Base-by-base conservation (phyloP, 2,113 vertebrate genomes). In the Ramphastos sulfuratus region DNA sequence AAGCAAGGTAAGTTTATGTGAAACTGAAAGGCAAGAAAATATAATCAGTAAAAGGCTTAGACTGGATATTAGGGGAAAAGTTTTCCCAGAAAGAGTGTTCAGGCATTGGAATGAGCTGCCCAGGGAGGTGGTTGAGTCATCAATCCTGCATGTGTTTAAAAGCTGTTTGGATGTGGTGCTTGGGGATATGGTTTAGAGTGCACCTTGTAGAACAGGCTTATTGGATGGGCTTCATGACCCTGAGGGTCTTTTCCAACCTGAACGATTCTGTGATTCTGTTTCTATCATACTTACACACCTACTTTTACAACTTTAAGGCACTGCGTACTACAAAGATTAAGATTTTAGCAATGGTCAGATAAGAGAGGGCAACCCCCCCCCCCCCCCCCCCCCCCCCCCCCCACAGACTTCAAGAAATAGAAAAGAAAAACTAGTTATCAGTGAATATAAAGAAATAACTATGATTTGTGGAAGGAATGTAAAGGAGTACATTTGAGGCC, bases 341-440 rank as follows among this genome's bases (percentile, higher is more conserved):
- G 23, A 69, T 56, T 7, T 81, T 69, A 35, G 48, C 23, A 35
- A 21, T 39, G 35, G 23, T 46, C 8, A 73, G 54, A n/a, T 6
- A 82, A 58, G 9, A 44, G 64, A 10, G 8, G 30, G 64, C 9
- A 1, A 7, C 42, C 42, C 12, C 0, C 9, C 37, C 42, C 42
- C 14, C 0, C 9, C 10, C 42, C 42, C 14, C 0, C 9, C 10
- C 42, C 42, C 12, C 0, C 9, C 37, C 42, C 42, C 14, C 0
- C 9, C 10, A 11, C 37, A 39, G 37, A 63, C 3, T 15, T 33
- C 14, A 56, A 82, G 37, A 87, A 85, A 76, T 0, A 79, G 21
- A 75, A 81, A 91, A 66, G 15, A 63, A 82, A 72, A 69, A 50
- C 21, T n/a, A 54, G 15, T 39, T 78, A 71, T 20, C 10, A 60